Conservation (phyloP, 53 echinoderm and acorn worm genomes). For the Antedon mediterranea region DNA sequence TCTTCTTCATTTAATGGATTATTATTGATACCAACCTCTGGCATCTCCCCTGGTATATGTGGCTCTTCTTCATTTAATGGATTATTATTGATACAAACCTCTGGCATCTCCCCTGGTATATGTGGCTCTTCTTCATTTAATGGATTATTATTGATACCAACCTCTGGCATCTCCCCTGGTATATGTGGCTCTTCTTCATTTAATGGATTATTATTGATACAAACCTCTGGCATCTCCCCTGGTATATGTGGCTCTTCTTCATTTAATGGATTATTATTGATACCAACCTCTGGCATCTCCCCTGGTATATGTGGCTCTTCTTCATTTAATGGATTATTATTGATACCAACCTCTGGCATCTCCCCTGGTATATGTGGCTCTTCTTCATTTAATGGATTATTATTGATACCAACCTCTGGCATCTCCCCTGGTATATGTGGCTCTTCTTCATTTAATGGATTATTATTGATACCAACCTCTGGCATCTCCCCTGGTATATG, state of each 20-base stretch:
- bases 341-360: constrained; percentile 55
- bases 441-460: constrained; percentile 30
- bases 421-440: constrained; percentile 51
- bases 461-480: constrained; percentile 36
- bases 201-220: neutral
- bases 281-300: constrained; percentile 71
- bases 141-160: constrained; percentile 8
- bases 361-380: constrained; percentile 48
- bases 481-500: constrained; percentile 65
- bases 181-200: constrained; percentile 37
- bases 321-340: constrained; percentile 18
- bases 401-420: constrained; percentile 46
- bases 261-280: constrained; percentile 2
- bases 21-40: constrained; percentile 42
- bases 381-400: constrained; percentile 29
- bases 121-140: constrained; percentile 31
- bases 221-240: constrained; percentile 82
- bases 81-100: constrained; percentile 31
- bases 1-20: constrained; percentile 33
- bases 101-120: constrained; percentile 68
- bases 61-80: constrained; percentile 31
- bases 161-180: constrained; percentile 80
- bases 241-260: constrained; percentile 36
- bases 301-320: constrained; percentile 42
- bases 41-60: constrained; percentile 55